Conservation (phyloP, 2,113 vertebrate species). For the Pipra filicauda region DNA sequence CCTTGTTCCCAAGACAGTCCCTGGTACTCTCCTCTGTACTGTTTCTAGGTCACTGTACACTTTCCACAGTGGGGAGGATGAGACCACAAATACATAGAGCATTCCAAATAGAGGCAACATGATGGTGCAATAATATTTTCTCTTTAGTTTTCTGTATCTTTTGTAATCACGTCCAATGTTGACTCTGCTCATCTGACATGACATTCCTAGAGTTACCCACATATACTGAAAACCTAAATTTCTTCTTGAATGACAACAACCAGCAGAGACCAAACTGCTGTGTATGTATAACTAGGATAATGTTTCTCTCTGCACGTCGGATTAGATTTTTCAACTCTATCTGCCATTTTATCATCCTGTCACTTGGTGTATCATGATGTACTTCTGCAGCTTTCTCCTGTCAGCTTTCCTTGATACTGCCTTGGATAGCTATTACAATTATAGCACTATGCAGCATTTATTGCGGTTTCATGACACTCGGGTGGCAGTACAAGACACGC, state of each 20-base stretch:
- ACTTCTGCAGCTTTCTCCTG: neutral
- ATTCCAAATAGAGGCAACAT: accelerated
- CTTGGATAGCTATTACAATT: neutral
- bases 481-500: neutral
- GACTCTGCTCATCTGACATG: neutral
- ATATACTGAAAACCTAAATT: neutral
- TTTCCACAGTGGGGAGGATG: neutral
- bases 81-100: neutral
- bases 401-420: neutral
- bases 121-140: neutral
- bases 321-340: neutral
- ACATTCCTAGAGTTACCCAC: neutral
- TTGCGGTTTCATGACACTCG: neutral
- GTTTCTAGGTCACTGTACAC: neutral
- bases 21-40: neutral
- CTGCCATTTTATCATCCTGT: neutral
- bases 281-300: accelerated
- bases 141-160: neutral
- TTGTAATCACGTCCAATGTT: neutral
- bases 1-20: neutral
- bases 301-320: neutral
- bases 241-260: neutral
- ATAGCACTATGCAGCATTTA: neutral
- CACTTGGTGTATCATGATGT: neutral
- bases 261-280: neutral